Percentiles rank a stretch among this genome's conserved stretches.
Conservation (phyloP, 2,888 invertebrate genomes). For the Pollenia angustigena region DNA sequence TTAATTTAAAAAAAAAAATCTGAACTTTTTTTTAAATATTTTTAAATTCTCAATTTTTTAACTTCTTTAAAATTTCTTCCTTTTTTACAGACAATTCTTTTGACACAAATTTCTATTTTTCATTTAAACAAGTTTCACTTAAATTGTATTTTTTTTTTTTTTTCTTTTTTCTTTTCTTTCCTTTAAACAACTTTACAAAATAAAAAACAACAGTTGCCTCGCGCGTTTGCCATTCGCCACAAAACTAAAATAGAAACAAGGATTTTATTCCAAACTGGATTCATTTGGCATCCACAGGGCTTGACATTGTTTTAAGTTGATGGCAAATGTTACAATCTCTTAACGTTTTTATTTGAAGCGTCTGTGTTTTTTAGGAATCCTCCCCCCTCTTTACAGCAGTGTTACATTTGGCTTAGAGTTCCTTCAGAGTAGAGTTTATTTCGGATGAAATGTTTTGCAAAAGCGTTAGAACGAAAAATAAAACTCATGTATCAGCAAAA, state of each 20-base stretch:
- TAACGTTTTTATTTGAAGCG: not conserved
- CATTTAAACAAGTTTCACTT: not conserved
- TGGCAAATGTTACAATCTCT: conserved; percentile 14
- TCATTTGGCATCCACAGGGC: conserved; percentile 34
- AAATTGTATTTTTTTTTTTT: not conserved
- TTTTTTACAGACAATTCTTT: not conserved
- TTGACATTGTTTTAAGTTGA: conserved; percentile 33
- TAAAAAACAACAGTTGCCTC: conserved; percentile 32
- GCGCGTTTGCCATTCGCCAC: conserved; percentile 69
- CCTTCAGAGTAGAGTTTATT: not conserved
- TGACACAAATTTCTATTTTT: not conserved
- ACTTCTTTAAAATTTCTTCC: not conserved
- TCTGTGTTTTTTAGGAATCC: not conserved
- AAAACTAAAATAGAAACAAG: conserved; percentile 50
- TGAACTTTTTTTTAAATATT: not conserved
- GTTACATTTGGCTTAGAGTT: conserved; percentile 14
- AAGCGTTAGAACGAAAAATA: not conserved
- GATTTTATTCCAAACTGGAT: not conserved
- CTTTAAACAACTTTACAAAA: too few relatives aligned
- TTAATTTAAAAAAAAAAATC: not conserved
- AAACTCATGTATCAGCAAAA: conserved; percentile 10
- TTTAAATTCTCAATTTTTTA: not conserved
- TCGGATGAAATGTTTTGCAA: conserved; percentile 23
- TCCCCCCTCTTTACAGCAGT: not conserved
- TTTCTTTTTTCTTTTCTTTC: not conserved